Evolutionary conservation across 2,888 invertebrate species (phyloP).

Genomic region (Eilema depressum): DNA sequence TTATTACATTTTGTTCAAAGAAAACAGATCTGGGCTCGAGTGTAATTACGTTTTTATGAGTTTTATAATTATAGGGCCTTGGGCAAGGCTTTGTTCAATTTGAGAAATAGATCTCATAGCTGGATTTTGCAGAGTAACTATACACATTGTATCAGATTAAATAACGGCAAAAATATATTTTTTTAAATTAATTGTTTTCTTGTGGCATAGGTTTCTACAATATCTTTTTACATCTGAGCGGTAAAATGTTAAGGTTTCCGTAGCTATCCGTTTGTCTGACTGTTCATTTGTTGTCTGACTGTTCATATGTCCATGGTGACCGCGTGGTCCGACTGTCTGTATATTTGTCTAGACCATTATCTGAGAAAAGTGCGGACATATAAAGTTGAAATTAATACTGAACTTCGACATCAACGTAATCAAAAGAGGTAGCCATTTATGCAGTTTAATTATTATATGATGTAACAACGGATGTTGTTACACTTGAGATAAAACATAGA

Average conservation of each 20-base stretch:
- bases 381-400: too few species aligned
- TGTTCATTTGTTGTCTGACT: not conserved
- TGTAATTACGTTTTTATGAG: constrained; percentile 30
- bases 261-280: not conserved
- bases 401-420: too few species aligned
- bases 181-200: not conserved
- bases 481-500: too few species aligned
- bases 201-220: not conserved
- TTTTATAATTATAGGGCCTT: constrained; percentile 22
- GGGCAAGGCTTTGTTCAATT: constrained; percentile 20
- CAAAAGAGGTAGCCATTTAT: too few species aligned
- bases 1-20: constrained; percentile 2
- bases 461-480: too few species aligned
- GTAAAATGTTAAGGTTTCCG: not conserved
- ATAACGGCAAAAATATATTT: not conserved
- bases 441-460: too few species aligned
- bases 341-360: not conserved
- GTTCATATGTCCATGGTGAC: too few species aligned
- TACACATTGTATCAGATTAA: not conserved
- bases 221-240: too few species aligned
- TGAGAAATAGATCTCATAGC: not conserved
- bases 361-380: not conserved
- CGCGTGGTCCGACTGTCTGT: too few species aligned
- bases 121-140: not conserved
- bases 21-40: constrained; percentile 14